phyloP scores from a whole-genome alignment of 2,797 vertebrate species.

The Alectoris magna region DNA sequence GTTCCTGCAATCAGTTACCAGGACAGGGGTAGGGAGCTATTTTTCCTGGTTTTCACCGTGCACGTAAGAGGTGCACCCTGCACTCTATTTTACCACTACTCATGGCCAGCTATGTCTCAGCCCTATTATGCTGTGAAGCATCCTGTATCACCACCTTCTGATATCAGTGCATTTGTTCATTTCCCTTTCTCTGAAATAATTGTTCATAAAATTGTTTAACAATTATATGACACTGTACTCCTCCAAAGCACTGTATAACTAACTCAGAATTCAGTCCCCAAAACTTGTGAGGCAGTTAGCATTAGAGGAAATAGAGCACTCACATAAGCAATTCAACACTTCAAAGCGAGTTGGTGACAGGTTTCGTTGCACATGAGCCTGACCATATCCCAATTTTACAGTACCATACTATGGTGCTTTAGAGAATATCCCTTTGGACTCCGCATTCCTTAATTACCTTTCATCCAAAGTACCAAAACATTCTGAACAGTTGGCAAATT shows the following conservation, averaged over 20 bases:
- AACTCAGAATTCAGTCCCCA: neutral
- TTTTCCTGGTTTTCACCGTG: neutral
- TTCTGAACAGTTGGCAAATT: neutral
- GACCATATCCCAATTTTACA: neutral
- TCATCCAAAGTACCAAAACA: neutral
- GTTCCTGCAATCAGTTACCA: neutral
- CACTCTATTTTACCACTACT: neutral
- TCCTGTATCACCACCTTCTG: neutral
- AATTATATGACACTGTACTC: neutral
- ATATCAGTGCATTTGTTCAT: neutral
- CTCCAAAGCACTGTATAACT: neutral
- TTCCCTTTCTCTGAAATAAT: neutral
- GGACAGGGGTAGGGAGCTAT: neutral
- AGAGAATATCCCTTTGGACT: neutral
- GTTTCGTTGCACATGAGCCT: neutral
- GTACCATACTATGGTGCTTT: neutral
- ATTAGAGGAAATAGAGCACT: neutral
- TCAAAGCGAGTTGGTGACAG: neutral
- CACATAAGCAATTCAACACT: neutral
- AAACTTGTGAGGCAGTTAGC: neutral
- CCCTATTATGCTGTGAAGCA: neutral
- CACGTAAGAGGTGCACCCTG: accelerated
- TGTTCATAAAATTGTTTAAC: neutral
- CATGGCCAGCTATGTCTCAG: neutral
- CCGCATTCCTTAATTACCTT: neutral